Evolutionary conservation across 2,797 vertebrate genomes (phyloP).

Genomic region (Accipiter minullus): DNA sequence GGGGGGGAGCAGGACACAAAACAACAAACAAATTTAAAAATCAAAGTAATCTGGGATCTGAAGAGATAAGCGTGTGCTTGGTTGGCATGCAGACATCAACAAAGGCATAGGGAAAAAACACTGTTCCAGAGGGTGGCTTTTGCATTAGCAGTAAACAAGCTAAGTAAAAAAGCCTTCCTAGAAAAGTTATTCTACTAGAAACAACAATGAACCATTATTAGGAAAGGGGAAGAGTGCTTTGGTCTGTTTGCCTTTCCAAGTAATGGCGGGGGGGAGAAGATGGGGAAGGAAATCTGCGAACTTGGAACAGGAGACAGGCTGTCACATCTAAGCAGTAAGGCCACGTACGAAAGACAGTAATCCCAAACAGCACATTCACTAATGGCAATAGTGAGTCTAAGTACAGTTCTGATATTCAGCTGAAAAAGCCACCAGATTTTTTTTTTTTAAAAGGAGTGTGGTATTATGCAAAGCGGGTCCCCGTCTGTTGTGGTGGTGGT

Average conservation of each 20-base stretch:
- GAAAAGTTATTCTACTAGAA: background rate
- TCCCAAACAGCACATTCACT: background rate
- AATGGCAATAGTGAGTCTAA: background rate
- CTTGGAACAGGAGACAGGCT: background rate
- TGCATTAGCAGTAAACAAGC: background rate
- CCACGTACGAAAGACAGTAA: rapidly evolving
- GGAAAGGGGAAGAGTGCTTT: background rate
- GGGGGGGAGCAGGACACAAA: rapidly evolving
- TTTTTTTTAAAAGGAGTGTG: rapidly evolving
- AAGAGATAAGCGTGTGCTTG: background rate
- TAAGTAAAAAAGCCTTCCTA: background rate
- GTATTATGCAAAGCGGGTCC: background rate
- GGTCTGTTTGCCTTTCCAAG: background rate
- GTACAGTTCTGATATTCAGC: background rate
- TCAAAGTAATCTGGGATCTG: background rate
- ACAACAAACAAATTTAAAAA: background rate
- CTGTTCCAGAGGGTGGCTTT: background rate
- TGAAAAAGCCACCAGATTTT: background rate
- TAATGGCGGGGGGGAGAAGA: background rate
- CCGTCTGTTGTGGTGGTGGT: rapidly evolving
- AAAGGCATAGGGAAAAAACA: background rate
- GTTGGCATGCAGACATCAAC: background rate
- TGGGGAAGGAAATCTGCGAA: background rate
- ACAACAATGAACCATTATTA: background rate
- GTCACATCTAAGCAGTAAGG: background rate